These are phyloP conservation scores for Jacana jacana DNA, from an alignment of 2,113 vertebrate genomes.

Conservation along the genomic window DNA sequence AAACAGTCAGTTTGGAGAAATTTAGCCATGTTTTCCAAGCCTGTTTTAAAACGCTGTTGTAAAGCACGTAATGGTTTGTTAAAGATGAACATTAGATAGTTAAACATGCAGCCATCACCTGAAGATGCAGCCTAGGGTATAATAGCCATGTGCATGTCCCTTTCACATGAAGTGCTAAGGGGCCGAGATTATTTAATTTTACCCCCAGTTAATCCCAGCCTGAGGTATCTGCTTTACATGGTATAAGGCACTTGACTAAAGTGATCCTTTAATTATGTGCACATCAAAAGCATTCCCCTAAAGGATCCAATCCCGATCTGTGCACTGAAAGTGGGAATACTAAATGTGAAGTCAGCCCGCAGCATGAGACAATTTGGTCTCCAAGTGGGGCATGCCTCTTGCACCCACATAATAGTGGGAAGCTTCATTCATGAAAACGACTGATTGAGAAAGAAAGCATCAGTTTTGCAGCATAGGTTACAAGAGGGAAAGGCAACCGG, in stretches of 20 bases:
- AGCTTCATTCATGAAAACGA: not conserved
- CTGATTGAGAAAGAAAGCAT: not conserved
- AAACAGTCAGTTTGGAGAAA: not conserved
- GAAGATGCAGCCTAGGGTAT: not conserved
- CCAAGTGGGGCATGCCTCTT: not conserved
- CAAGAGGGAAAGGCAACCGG: not conserved
- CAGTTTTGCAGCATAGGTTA: not conserved
- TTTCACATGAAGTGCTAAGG: not conserved
- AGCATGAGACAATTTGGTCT: not conserved
- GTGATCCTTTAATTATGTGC: not conserved
- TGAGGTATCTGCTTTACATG: not conserved
- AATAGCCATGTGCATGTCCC: too few relatives aligned
- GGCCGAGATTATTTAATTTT: not conserved
- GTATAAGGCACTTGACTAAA: not conserved
- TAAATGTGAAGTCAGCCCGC: not conserved
- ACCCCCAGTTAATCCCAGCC: not conserved
- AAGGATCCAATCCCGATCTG: not conserved
- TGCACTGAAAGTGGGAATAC: not conserved
- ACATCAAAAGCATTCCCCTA: fast-evolving
- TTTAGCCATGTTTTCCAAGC: not conserved
- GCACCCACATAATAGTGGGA: not conserved
- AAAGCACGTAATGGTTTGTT: not conserved
- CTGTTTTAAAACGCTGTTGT: not conserved
- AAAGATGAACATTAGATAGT: not conserved
- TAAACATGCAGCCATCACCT: not conserved